A percentile compares a stretch with the other conserved stretches of the same genome.
Conservation (phyloP, 2,888 invertebrate genomes). For the Thecophora atra region DNA sequence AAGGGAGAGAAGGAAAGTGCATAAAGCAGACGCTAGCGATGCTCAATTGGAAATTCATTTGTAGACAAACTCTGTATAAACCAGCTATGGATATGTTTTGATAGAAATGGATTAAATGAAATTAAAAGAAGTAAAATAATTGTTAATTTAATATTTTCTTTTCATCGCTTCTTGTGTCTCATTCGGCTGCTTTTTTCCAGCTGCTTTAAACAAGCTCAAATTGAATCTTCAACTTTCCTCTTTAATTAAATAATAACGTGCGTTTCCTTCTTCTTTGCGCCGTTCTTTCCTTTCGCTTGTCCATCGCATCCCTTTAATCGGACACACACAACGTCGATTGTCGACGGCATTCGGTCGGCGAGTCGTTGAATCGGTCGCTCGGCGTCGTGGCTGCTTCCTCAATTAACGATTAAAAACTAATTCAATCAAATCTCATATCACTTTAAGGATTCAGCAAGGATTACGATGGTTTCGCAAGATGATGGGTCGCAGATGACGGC, state of each 20-base stretch:
- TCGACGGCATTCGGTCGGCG: too few relatives aligned
- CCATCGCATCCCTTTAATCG: not conserved
- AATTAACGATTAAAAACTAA: constrained; percentile 14
- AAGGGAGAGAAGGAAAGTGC: too few relatives aligned
- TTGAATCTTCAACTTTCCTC: constrained; percentile 19
- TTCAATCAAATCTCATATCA: constrained; percentile 27
- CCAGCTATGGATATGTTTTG: too few relatives aligned
- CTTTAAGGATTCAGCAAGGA: constrained; percentile 29
- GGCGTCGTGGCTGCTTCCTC: not conserved
- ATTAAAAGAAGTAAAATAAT: not conserved
- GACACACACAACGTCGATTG: not conserved
- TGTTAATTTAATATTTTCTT: not conserved
- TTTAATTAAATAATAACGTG: constrained; percentile 20
- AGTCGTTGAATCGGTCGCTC: not conserved
- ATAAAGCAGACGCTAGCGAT: too few relatives aligned
- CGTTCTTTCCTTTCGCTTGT: not conserved
- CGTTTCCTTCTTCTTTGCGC: not conserved
- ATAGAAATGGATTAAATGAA: too few relatives aligned
- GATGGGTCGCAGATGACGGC: too few relatives aligned
- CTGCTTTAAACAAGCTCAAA: not conserved
- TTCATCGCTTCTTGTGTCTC: not conserved
- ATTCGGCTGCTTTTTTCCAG: not conserved
- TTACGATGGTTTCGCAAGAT: not conserved
- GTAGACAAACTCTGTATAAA: too few relatives aligned
- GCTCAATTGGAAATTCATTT: too few relatives aligned